These are phyloP conservation scores for Orchesella cincta DNA, from an alignment of 1,140 invertebrate genomes.

Conservation along the genomic window DNA sequence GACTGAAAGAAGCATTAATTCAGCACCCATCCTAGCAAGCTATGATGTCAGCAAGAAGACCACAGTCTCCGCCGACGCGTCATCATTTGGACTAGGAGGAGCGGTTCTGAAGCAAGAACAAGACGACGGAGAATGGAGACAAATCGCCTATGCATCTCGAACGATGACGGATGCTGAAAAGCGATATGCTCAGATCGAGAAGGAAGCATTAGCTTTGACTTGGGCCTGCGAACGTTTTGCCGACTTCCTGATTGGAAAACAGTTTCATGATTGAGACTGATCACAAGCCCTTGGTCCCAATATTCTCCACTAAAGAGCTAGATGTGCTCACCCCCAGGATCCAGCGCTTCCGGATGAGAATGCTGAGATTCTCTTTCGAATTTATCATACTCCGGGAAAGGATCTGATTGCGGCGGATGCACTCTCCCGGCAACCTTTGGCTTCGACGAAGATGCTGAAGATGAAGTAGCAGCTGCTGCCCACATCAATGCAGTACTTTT, in stretches of 20 bases:
- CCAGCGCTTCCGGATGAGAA: constrained; percentile 55
- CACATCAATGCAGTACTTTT: background rate
- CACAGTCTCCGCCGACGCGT: constrained; percentile 53
- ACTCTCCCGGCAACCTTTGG: constrained; percentile 10
- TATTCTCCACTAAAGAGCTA: constrained; percentile 56
- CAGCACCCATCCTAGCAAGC: constrained; percentile 50
- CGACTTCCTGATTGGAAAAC: constrained; percentile 53
- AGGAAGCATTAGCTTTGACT: constrained; percentile 52
- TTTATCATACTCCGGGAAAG: constrained; percentile 36
- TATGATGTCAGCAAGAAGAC: constrained; percentile 51
- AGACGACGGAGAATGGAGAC: constrained; percentile 42
- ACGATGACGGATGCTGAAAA: constrained; percentile 52
- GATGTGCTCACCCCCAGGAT: constrained; percentile 54
- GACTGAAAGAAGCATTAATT: constrained; percentile 48
- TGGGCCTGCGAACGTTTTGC: constrained; percentile 53
- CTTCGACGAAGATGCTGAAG: background rate
- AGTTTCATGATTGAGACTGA: constrained; percentile 54
- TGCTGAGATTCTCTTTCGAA: constrained; percentile 52
- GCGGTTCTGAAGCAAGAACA: constrained; percentile 51
- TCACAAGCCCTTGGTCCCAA: constrained; percentile 55
- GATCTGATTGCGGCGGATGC: constrained; percentile 30
- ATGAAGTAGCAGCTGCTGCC: background rate
- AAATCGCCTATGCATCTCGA: constrained; percentile 54
- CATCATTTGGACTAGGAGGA: constrained; percentile 52
- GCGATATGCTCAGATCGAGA: constrained; percentile 53